Conservation (phyloP, 2,113 vertebrate species). For the Stegastes partitus region DNA sequence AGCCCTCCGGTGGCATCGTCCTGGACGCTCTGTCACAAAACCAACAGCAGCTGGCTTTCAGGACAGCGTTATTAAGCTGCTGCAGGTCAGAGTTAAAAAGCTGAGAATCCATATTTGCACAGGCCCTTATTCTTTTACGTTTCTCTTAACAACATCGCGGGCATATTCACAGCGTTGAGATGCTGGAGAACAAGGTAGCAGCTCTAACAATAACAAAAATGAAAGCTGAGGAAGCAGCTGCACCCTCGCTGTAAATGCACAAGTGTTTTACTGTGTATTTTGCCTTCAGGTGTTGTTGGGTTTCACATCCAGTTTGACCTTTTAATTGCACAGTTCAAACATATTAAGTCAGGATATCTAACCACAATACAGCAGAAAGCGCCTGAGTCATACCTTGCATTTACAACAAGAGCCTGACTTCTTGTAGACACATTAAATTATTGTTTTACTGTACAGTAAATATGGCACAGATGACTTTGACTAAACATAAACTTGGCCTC, state of each 20-base stretch:
- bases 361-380: conserved; percentile 5
- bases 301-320: conserved; percentile 20
- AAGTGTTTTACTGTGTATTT: not conserved
- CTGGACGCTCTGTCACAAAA: conserved; percentile 29
- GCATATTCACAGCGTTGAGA: no score
- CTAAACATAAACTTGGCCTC: conserved; percentile 58
- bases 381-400: conserved; percentile 13
- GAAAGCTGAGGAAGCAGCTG: not conserved
- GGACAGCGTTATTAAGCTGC: conserved; percentile 21
- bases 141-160: not conserved
- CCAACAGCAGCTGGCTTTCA: not conserved
- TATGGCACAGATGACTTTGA: conserved; percentile 68
- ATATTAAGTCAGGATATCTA: not conserved
- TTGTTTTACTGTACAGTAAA: conserved; percentile 62
- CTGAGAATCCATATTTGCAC: conserved; percentile 1
- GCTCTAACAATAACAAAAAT: not conserved
- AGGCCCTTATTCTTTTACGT: not conserved
- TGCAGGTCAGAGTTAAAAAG: not conserved
- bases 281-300: not conserved
- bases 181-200: not conserved
- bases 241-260: not conserved
- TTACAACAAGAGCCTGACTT: conserved; percentile 23
- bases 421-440: conserved; percentile 45
- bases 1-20: conserved; percentile 23
- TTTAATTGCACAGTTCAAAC: conserved; percentile 19